Conservation (phyloP, 2,113 vertebrate species). For the Ursus arctos region DNA sequence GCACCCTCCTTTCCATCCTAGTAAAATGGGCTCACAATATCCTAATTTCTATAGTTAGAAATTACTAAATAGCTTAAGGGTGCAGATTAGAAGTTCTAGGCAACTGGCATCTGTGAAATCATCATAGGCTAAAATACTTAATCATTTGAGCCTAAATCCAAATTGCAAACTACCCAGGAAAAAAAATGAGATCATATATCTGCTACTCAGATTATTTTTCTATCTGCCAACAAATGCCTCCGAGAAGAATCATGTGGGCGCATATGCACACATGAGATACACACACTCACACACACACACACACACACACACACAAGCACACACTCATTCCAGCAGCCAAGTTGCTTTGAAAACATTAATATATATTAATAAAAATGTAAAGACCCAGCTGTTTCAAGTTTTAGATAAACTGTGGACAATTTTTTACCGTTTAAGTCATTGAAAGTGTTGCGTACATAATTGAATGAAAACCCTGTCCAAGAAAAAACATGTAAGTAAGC, state of each 20-base stretch:
- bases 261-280: not conserved
- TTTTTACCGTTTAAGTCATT: conserved; percentile 82
- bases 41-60: conserved; percentile 63
- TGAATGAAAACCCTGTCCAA: conserved; percentile 71
- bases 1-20: conserved; percentile 62
- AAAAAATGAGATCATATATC: conserved; percentile 86
- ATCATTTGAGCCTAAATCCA: conserved; percentile 80
- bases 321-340: conserved; percentile 82
- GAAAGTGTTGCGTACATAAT: conserved; percentile 75
- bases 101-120: conserved; percentile 80
- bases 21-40: conserved; percentile 45
- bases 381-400: conserved; percentile 83
- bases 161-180: conserved; percentile 83
- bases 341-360: conserved; percentile 84
- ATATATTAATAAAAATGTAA: conserved; percentile 84
- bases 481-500: conserved; percentile 54
- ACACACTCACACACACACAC: not conserved
- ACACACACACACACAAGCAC: not conserved
- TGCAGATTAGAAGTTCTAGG: conserved; percentile 76
- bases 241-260: conserved; percentile 69
- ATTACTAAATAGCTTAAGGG: conserved; percentile 66
- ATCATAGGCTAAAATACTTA: conserved; percentile 82
- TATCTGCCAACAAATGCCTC: conserved; percentile 85
- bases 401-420: conserved; percentile 83
- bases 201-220: conserved; percentile 86